These are phyloP conservation scores for Planococcus citri DNA, from an alignment of 1,140 invertebrate species.

Conservation along the genomic window DNA sequence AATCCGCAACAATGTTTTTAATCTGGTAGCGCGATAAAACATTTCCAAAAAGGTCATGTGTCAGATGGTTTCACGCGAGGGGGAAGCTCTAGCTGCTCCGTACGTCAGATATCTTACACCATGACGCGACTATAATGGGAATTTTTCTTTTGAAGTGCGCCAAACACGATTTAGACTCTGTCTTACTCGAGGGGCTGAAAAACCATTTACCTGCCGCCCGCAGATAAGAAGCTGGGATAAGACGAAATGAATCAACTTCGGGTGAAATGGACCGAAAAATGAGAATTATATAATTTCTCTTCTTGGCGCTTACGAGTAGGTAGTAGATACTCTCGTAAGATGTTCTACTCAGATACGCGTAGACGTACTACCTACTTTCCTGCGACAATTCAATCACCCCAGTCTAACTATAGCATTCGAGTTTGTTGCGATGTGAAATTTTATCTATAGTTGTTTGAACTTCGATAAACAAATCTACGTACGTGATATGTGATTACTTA, in stretches of 20 bases:
- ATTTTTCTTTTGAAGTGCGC: slow-evolving; percentile 6
- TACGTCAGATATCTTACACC: background rate
- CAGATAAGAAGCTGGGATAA: background rate
- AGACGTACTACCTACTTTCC: background rate
- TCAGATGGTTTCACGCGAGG: no score
- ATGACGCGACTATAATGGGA: background rate
- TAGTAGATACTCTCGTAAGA: no score
- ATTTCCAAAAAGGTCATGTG: background rate
- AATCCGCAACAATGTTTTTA: background rate
- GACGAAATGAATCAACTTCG: background rate
- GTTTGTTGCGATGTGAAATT: no score
- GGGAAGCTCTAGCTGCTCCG: background rate
- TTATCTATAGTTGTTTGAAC: no score
- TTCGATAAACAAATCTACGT: no score
- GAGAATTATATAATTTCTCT: background rate
- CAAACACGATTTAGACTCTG: background rate
- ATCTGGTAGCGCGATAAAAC: background rate
- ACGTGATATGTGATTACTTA: no score
- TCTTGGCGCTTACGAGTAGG: no score
- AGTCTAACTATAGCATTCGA: no score
- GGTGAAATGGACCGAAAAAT: slow-evolving; percentile 1
- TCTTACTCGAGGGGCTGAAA: background rate
- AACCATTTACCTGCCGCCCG: background rate
- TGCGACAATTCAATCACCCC: background rate
- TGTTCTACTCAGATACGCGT: no score